Evolutionary conservation across 2,113 vertebrate genomes (phyloP), one percentile per base, ranked within the genome.

Genomic region (Clarias gariepinus): DNA sequence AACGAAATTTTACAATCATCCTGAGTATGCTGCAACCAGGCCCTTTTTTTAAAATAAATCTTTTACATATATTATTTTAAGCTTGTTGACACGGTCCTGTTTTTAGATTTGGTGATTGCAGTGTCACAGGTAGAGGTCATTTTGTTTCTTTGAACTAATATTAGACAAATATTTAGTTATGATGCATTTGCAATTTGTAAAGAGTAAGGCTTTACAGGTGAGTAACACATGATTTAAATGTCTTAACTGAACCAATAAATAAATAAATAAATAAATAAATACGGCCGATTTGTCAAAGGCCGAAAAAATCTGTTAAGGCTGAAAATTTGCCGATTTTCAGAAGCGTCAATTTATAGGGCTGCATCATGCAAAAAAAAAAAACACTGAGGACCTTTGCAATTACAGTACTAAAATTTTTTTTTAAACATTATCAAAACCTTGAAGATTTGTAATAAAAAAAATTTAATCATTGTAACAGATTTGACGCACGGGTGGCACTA

Each of bases 1-100:
- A 36, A 61, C 71, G 79, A 30, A 87, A 23, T 83, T 52, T 83
- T 47, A 87, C 21, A 85, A 68, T 80, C 58, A 87, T 78, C 58
- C 66, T 36, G 28, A 68, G 79, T 61, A 36, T 77, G 63, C 61
- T 78, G 60, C 47, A 76, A 76, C 58, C 41, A 58, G 23, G 61
- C 30, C 36, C 81, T 85, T 23, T 81, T 82, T 74, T 64, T 36
- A 1, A n/a, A n/a, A n/a, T 3, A 77, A 52, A 57, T 77, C 58
- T 58, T 82, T 85, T 86, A 73, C 64, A 47, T 36, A 71, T n/a
- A 41, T 11, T 58, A 64, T 30, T 76, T 64, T 64, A 82, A 82
- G 73, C 57, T 64, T 52, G 25, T n/a, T 64, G 41, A 33, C 41
- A 76, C 28, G 36, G 19, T 76, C 25, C 41, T 64, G 41, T 47